Evolutionary conservation across 2,797 vertebrate genomes (phyloP).

Genomic region (Poeciliopsis turneri): DNA sequence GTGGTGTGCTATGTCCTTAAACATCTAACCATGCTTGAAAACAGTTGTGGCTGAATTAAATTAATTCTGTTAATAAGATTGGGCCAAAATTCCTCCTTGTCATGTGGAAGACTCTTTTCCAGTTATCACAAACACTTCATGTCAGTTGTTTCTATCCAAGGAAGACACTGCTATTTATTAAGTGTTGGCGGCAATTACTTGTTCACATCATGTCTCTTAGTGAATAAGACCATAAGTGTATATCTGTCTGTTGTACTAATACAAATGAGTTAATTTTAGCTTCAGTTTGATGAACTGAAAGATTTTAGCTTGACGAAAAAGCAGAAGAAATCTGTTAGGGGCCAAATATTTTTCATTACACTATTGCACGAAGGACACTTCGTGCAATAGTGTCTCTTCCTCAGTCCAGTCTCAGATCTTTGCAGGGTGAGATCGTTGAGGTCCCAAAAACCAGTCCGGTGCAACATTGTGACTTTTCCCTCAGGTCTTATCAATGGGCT

Average conservation of each 20-base stretch:
- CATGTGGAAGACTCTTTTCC: neutral
- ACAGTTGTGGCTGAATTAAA: neutral
- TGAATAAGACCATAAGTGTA: neutral
- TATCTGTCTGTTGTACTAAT: neutral
- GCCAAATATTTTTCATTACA: neutral
- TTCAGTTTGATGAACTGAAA: neutral
- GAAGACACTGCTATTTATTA: neutral
- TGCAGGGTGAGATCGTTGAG: constrained; percentile 34
- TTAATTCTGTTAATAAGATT: neutral
- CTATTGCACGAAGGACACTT: constrained; percentile 23
- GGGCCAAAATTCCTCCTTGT: neutral
- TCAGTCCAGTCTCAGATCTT: constrained; percentile 34
- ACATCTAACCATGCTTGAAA: neutral
- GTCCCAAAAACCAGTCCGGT: constrained; percentile 28
- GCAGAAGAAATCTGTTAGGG: neutral
- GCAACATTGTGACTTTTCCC: constrained; percentile 46
- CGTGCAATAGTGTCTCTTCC: too few species aligned
- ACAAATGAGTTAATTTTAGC: neutral
- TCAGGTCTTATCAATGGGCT: constrained; percentile 40
- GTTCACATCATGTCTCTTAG: neutral
- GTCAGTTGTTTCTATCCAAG: neutral
- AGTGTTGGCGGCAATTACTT: neutral
- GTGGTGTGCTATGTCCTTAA: neutral
- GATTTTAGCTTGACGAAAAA: neutral
- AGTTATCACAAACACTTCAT: neutral